Evolutionary conservation across 2,113 vertebrate species (phyloP).

Genomic region (Dipodomys merriami): DNA sequence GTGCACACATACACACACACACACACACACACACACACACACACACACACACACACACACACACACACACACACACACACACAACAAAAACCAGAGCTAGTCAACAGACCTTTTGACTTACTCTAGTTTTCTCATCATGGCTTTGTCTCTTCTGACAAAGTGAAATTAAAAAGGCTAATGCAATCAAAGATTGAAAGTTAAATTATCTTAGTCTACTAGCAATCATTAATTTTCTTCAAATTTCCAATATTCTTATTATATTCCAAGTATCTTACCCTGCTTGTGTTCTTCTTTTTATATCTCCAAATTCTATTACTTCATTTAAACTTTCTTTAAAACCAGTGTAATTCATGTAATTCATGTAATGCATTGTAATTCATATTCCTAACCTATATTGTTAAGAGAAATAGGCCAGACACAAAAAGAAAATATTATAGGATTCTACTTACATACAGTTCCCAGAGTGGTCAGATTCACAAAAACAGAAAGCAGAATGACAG

Average conservation of each 20-base stretch:
- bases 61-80: too few relatives aligned
- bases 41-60: too few relatives aligned
- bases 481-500: neutral
- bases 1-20: too few relatives aligned
- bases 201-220: neutral
- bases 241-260: neutral
- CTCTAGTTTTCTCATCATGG: neutral
- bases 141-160: neutral
- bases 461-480: neutral
- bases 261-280: neutral
- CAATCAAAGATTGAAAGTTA: neutral
- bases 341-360: neutral
- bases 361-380: neutral
- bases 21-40: too few relatives aligned
- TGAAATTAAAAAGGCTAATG: neutral
- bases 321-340: neutral
- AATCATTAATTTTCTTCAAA: neutral
- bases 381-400: neutral
- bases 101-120: neutral
- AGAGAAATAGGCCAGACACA: neutral
- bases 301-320: neutral
- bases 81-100: neutral
- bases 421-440: neutral
- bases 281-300: neutral
- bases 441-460: neutral